These are phyloP conservation scores for Diploscapter pachys DNA, from an alignment of 1,140 invertebrate species.

Conservation along the genomic window DNA sequence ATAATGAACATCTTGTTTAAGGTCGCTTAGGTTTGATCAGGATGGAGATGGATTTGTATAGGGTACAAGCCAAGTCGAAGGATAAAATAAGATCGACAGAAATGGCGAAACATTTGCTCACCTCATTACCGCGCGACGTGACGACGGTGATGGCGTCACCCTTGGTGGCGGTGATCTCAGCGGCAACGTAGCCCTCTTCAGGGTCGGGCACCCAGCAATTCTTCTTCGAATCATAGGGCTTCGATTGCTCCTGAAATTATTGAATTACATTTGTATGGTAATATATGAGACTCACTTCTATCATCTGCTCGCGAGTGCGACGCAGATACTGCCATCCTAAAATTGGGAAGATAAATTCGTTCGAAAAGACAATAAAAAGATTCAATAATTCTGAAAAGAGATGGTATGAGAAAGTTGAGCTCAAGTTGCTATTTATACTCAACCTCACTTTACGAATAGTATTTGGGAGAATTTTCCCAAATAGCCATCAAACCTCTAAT, in stretches of 20 bases:
- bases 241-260: conserved; percentile 49
- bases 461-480: no score
- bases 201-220: conserved; percentile 56
- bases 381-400: no score
- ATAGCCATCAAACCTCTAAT: no score
- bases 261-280: conserved; percentile 9
- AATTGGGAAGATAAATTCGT: no score
- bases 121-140: conserved; percentile 47
- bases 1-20: no score
- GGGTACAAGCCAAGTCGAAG: not conserved
- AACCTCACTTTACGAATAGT: no score
- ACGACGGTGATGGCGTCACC: conserved; percentile 88
- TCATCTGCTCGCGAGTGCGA: conserved; percentile 42
- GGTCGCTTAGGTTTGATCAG: no score
- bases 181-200: conserved; percentile 72
- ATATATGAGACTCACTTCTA: conserved; percentile 32
- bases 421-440: no score
- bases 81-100: not conserved
- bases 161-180: conserved; percentile 95
- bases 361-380: no score
- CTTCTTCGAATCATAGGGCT: conserved; percentile 56
- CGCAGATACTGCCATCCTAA: conserved; percentile 49
- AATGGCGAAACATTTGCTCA: not conserved
- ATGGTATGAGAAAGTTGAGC: no score
- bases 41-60: no score